A percentile compares a stretch with the other conserved stretches of the same genome.
Evolutionary conservation across 2,888 invertebrate genomes (phyloP).

Genomic region (Erpobdella octoculata): DNA sequence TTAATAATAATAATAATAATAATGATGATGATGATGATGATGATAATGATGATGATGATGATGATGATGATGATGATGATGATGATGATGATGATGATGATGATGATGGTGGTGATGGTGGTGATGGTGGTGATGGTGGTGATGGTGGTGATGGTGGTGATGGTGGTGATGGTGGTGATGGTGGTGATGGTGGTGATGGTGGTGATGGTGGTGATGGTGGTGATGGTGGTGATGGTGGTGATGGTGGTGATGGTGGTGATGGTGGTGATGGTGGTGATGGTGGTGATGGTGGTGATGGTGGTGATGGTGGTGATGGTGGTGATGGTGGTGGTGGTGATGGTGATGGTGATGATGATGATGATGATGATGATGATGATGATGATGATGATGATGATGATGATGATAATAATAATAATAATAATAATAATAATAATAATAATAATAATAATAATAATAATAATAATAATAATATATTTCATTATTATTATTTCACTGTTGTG

Average conservation of each 20-base stretch:
- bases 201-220: too few species aligned
- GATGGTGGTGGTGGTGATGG: too few species aligned
- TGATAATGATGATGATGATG: background rate
- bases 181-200: too few species aligned
- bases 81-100: background rate
- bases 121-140: background rate
- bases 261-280: too few species aligned
- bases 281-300: too few species aligned
- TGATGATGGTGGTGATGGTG: background rate
- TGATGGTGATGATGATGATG: conserved; percentile 18
- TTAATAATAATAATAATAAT: background rate
- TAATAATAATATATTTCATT: too few species aligned
- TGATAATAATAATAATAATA: background rate
- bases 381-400: conserved; percentile 14
- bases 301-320: too few species aligned
- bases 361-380: conserved; percentile 11
- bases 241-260: too few species aligned
- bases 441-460: too few species aligned
- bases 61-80: background rate
- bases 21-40: background rate
- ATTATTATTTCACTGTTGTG: too few species aligned
- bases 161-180: too few species aligned
- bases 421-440: background rate
- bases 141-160: background rate
- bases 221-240: too few species aligned